A percentile compares a stretch with the other conserved stretches of the same genome.
These are phyloP conservation scores for Fistularia commersonii DNA, from an alignment of 2,797 vertebrate genomes.

Conservation along the genomic window DNA sequence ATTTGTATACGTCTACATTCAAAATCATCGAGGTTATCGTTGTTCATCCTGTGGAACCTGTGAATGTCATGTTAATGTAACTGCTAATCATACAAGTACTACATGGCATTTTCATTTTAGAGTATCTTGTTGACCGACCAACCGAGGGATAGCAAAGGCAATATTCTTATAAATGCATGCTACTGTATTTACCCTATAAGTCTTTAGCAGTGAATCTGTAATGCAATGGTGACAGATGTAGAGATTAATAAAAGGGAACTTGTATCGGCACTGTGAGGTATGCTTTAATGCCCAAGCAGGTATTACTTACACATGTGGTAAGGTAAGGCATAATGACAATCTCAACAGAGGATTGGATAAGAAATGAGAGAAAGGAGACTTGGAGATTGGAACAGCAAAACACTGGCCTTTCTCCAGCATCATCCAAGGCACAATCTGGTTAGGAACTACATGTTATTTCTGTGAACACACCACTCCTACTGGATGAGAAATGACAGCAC, in stretches of 20 bases:
- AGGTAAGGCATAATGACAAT: conserved; percentile 21
- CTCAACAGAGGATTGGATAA: conserved; percentile 4
- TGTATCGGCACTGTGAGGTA: conserved; percentile 27
- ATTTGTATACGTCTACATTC: no score
- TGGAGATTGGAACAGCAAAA: conserved; percentile 21
- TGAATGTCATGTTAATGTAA: no score
- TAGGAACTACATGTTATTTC: conserved; percentile 32
- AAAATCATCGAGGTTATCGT: no score
- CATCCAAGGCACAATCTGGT: conserved; percentile 32
- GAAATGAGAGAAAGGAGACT: conserved; percentile 11
- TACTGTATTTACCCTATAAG: conserved; percentile 5
- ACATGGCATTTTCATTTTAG: no score
- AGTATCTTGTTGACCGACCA: no score
- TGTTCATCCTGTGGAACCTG: no score
- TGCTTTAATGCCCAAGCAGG: conserved; percentile 25
- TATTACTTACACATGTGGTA: no score
- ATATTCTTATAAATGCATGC: no score
- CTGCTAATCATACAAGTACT: no score
- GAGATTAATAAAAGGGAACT: conserved; percentile 7
- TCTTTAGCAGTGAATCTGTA: conserved; percentile 6
- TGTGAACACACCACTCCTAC: conserved; percentile 37
- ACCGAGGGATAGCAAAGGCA: no score
- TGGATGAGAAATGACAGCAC: conserved; percentile 43
- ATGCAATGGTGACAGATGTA: conserved; percentile 19
- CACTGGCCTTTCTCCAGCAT: conserved; percentile 40